Evolutionary conservation across 2,888 invertebrate species (phyloP).

Genomic region (Drosophila aldrichi): DNA sequence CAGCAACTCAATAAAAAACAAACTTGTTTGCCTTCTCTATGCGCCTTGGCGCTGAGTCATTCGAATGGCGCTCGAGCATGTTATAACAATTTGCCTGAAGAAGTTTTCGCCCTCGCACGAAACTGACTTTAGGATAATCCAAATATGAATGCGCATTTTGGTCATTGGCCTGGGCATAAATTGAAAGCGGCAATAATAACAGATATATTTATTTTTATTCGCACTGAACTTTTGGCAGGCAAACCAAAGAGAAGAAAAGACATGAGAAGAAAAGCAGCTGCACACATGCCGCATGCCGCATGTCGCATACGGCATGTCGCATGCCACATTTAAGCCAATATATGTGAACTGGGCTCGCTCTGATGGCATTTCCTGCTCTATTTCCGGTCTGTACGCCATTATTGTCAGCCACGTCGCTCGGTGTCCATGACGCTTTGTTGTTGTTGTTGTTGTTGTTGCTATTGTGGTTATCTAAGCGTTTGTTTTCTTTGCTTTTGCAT

Average conservation of each 20-base stretch:
- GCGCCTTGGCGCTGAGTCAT: neutral
- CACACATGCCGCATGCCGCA: constrained; percentile 29
- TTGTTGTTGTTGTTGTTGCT: constrained; percentile 30
- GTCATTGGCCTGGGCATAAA: constrained; percentile 68
- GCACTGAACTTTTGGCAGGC: constrained; percentile 61
- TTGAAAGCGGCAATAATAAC: constrained; percentile 52
- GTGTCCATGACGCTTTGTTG: constrained; percentile 20
- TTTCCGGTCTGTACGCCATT: constrained; percentile 69
- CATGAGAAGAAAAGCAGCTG: constrained; percentile 15
- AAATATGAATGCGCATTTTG: constrained; percentile 44
- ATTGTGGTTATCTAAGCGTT: constrained; percentile 70
- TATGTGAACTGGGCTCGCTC: constrained; percentile 9
- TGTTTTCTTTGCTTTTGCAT: constrained; percentile 67
- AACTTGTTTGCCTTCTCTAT: neutral
- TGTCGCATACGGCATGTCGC: constrained; percentile 28
- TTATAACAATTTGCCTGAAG: constrained; percentile 34
- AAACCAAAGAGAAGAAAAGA: constrained; percentile 12
- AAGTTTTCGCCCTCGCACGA: constrained; percentile 4
- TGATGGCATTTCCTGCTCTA: constrained; percentile 51
- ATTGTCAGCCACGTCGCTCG: constrained; percentile 39
- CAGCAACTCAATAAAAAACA: neutral
- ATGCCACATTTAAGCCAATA: constrained; percentile 68
- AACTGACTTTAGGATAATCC: constrained; percentile 19
- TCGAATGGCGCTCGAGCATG: neutral
- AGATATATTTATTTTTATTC: constrained; percentile 70